These are phyloP conservation scores for Pristionchus fissidentatus DNA, from an alignment of 2,888 invertebrate genomes.

Conservation along the genomic window DNA sequence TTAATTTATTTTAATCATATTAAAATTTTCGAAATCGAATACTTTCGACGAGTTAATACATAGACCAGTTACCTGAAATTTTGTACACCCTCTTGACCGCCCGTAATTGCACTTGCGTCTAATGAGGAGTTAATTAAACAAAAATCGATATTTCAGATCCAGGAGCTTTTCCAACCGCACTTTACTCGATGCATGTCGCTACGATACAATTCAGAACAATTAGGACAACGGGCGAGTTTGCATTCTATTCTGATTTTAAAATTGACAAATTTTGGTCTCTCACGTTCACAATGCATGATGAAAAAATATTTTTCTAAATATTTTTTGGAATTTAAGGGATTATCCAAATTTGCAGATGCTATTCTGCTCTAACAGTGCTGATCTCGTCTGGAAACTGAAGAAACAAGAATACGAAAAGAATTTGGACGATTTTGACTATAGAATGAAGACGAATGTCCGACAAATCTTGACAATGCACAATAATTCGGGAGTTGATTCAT, in stretches of 20 bases:
- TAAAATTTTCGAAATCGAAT: background rate
- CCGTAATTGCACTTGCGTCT: too few species aligned
- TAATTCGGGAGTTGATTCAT: background rate
- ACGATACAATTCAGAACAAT: background rate
- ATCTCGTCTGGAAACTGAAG: background rate
- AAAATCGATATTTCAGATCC: constrained; percentile 21
- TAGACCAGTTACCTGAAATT: too few species aligned
- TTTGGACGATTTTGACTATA: constrained; percentile 25
- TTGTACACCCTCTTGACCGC: too few species aligned
- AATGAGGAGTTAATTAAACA: too few species aligned
- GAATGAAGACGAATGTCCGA: background rate
- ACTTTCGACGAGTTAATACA: too few species aligned
- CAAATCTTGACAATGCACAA: background rate
- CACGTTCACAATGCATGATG: too few species aligned
- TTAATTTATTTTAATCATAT: background rate
- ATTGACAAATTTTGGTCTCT: too few species aligned
- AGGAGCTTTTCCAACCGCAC: background rate
- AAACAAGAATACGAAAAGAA: background rate
- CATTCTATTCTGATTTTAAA: too few species aligned
- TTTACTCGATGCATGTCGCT: background rate
- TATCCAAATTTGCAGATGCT: background rate
- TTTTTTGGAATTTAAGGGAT: too few species aligned
- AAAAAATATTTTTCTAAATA: too few species aligned
- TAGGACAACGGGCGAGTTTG: too few species aligned
- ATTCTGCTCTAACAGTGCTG: constrained; percentile 10